Conservation (phyloP, 2,797 vertebrate genomes). For the Chromis chromis region DNA sequence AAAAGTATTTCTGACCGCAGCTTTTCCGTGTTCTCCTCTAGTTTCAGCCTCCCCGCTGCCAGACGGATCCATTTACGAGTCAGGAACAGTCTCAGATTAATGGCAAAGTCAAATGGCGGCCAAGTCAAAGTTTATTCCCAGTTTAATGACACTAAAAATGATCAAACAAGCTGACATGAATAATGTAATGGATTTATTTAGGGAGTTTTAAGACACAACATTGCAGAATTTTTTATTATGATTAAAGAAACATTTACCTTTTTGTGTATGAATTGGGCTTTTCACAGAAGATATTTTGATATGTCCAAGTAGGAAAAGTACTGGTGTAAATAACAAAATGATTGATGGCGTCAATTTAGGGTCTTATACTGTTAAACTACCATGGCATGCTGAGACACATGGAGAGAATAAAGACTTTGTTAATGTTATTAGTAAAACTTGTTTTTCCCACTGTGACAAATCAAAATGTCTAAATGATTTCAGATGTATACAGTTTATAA, state of each 20-base stretch:
- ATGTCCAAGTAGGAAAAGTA: background rate
- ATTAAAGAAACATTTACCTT: slow-evolving; percentile 6
- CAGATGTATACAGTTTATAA: no score
- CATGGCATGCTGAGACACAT: background rate
- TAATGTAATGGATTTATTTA: slow-evolving; percentile 33
- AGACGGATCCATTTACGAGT: slow-evolving; percentile 31
- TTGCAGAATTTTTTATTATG: background rate
- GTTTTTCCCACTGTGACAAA: background rate
- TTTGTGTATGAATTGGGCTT: background rate
- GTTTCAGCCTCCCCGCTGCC: slow-evolving; percentile 26
- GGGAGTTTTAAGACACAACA: background rate
- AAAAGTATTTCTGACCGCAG: slow-evolving; percentile 42
- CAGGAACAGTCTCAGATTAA: slow-evolving; percentile 16
- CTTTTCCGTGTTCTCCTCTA: slow-evolving; percentile 8
- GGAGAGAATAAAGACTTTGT: background rate
- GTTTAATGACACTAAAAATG: slow-evolving; percentile 36
- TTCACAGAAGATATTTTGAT: background rate
- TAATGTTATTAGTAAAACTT: background rate
- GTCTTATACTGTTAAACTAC: background rate
- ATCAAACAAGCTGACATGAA: slow-evolving; percentile 15
- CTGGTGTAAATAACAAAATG: background rate
- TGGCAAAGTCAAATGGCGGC: slow-evolving; percentile 23
- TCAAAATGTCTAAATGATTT: no score
- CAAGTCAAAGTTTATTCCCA: slow-evolving; percentile 25
- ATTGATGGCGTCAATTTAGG: background rate